Evolutionary conservation across 1,140 invertebrate species (phyloP).

Genomic region (Calosoma granatense): DNA sequence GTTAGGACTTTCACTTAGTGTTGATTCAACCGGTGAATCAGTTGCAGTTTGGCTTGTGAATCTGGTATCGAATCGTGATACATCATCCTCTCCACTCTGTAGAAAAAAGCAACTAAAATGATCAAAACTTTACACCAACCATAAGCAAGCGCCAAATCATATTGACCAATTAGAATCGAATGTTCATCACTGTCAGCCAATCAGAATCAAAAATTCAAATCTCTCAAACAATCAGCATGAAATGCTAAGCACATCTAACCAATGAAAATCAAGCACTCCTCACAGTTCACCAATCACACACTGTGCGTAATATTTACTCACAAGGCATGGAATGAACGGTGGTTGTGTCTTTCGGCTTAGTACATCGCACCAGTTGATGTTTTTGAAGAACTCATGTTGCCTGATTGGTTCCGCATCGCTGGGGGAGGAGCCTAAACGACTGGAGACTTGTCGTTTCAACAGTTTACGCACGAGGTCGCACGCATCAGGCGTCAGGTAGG

Average conservation of each 20-base stretch:
- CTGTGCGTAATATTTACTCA: constrained; percentile 36
- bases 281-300: background rate
- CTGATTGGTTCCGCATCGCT: constrained; percentile 82
- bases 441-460: constrained; percentile 58
- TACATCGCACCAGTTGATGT: constrained; percentile 91
- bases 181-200: too few species aligned
- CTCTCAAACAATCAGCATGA: background rate
- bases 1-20: constrained; percentile 92
- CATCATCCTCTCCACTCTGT: constrained; percentile 89
- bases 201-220: constrained; percentile 4
- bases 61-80: constrained; percentile 96
- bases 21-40: constrained; percentile 95
- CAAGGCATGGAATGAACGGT: constrained; percentile 82
- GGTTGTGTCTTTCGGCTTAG: constrained; percentile 76
- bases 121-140: constrained; percentile 9
- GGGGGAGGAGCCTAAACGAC: constrained; percentile 65
- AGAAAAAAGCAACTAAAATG: constrained; percentile 26
- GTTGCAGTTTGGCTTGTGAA: constrained; percentile 96
- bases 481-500: constrained; percentile 91
- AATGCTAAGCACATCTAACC: too few species aligned
- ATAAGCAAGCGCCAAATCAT: too few species aligned
- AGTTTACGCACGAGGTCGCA: constrained; percentile 82
- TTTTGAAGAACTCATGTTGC: constrained; percentile 83
- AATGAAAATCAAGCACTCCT: too few species aligned
- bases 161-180: too few species aligned